phyloP scores from a whole-genome alignment of 2,888 invertebrate species.

The Tenthredo livida region DNA sequence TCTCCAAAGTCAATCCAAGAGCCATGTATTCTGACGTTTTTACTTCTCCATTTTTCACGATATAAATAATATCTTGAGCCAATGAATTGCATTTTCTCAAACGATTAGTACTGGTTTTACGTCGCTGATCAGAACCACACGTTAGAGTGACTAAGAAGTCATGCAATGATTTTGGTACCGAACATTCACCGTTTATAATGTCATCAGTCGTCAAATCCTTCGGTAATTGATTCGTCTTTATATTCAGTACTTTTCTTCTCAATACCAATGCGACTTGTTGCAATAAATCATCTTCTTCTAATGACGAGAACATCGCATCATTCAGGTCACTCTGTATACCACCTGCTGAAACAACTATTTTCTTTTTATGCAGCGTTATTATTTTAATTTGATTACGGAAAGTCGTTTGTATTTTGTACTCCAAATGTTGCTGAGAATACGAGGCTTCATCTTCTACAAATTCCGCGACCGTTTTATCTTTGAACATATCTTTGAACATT shows the following conservation, averaged over 20 bases:
- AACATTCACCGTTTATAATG: background rate
- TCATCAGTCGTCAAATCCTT: background rate
- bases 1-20: too few species aligned
- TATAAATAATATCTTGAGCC: background rate
- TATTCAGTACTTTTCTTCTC: background rate
- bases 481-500: too few species aligned
- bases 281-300: background rate
- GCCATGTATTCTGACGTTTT: too few species aligned
- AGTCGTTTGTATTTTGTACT: too few species aligned
- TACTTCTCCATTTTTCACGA: background rate
- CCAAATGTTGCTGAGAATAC: too few species aligned
- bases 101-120: background rate
- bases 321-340: too few species aligned
- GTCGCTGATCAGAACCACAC: background rate
- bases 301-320: background rate
- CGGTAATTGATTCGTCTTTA: background rate
- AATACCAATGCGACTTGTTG: background rate
- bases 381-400: too few species aligned
- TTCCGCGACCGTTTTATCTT: too few species aligned
- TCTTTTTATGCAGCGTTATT: too few species aligned
- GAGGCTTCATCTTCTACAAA: too few species aligned
- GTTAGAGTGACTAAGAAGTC: background rate
- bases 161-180: slow-evolving; percentile 4
- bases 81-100: background rate
- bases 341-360: too few species aligned